Percentiles rank a stretch among this genome's conserved stretches.
These are phyloP conservation scores for Rhodophaea formosa DNA, from an alignment of 2,888 invertebrate species.

Conservation along the genomic window DNA sequence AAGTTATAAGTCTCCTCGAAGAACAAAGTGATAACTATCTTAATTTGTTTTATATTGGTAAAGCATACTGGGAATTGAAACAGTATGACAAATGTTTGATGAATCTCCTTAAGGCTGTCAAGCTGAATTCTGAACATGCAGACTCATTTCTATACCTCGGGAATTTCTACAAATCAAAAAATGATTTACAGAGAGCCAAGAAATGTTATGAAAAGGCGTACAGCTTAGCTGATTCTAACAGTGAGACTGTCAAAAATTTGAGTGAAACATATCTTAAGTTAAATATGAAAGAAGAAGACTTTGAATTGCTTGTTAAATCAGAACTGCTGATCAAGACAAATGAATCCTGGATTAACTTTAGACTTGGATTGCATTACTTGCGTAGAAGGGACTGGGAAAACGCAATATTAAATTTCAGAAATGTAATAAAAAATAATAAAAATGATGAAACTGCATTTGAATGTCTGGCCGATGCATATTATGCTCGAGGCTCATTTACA, in stretches of 20 bases:
- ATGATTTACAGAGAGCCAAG: slow-evolving; percentile 86
- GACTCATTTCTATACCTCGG: slow-evolving; percentile 89
- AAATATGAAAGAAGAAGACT: slow-evolving; percentile 84
- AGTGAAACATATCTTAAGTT: slow-evolving; percentile 87
- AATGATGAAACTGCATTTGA: slow-evolving; percentile 91
- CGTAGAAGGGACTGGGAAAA: slow-evolving; percentile 86
- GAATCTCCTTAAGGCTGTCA: slow-evolving; percentile 85
- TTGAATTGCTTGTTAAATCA: slow-evolving; percentile 80
- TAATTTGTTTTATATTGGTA: slow-evolving; percentile 81
- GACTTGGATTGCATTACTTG: slow-evolving; percentile 91
- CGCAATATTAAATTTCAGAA: slow-evolving; percentile 89
- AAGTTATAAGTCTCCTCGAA: slow-evolving; percentile 79
- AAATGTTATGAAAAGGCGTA: slow-evolving; percentile 93
- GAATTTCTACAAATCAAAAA: slow-evolving; percentile 84
- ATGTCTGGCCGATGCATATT: slow-evolving; percentile 94
- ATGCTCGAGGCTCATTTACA: slow-evolving; percentile 92
- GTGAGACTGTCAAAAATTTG: slow-evolving; percentile 85
- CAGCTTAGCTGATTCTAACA: slow-evolving; percentile 85
- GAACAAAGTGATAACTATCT: slow-evolving; percentile 64
- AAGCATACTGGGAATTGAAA: slow-evolving; percentile 81
- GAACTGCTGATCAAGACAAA: slow-evolving; percentile 67
- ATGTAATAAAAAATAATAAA: slow-evolving; percentile 85
- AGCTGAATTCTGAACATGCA: slow-evolving; percentile 87
- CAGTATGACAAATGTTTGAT: slow-evolving; percentile 83
- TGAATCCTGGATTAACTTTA: slow-evolving; percentile 89